Evolutionary conservation across 1,140 invertebrate genomes (phyloP).

Genomic region (Gonatopus flavifemur): DNA sequence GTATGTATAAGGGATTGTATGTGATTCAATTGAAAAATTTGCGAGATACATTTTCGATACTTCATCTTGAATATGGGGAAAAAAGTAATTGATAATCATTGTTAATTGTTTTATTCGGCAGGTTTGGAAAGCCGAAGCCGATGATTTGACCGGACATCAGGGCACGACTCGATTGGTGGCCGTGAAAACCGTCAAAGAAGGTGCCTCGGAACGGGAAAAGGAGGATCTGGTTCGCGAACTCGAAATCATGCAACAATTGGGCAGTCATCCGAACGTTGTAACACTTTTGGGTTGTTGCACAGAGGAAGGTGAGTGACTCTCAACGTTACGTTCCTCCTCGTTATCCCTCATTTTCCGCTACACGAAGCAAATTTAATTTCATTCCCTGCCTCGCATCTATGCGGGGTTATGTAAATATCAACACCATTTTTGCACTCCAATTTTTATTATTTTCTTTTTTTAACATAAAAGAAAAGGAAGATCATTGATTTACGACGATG

Average conservation of each 20-base stretch:
- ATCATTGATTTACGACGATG: too few species aligned
- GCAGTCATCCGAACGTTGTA: conserved; percentile 83
- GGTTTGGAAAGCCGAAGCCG: conserved; percentile 83
- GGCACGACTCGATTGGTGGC: conserved; percentile 77
- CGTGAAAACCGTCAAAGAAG: conserved; percentile 78
- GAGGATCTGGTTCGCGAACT: conserved; percentile 77
- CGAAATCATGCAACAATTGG: conserved; percentile 82
- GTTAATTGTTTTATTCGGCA: conserved; percentile 33
- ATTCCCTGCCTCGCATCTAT: too few species aligned
- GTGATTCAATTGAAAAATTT: neutral
- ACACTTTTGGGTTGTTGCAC: conserved; percentile 83
- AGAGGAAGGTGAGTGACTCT: conserved; percentile 72
- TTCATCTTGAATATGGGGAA: too few species aligned
- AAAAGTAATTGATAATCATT: neutral
- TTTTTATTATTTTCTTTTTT: too few species aligned
- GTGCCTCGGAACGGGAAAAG: conserved; percentile 72
- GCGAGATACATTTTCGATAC: too few species aligned
- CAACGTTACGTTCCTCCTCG: too few species aligned
- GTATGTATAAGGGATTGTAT: neutral
- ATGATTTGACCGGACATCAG: conserved; percentile 75
- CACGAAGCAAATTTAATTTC: too few species aligned
- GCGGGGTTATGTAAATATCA: too few species aligned
- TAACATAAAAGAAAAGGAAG: too few species aligned
- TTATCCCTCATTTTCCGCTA: too few species aligned
- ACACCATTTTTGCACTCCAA: too few species aligned